Percentiles rank a stretch among this genome's conserved stretches.
These are phyloP conservation scores for Ctenoplectra terminalis DNA, from an alignment of 1,140 invertebrate genomes.

Conservation along the genomic window DNA sequence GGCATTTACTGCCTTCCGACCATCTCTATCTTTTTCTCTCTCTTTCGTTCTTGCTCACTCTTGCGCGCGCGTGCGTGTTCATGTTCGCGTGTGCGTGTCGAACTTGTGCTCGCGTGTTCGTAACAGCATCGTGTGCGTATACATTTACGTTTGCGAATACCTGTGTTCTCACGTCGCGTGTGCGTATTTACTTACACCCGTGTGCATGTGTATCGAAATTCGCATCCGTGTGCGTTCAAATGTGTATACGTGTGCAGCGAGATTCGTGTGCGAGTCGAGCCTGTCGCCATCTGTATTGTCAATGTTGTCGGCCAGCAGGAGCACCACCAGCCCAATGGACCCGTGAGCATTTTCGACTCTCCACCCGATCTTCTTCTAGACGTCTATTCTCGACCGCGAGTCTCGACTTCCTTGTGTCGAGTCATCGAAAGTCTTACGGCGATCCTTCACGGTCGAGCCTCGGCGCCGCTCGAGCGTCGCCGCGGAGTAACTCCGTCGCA, in stretches of 20 bases:
- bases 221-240: conserved; percentile 27
- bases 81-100: conserved; percentile 65
- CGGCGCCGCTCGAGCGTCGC: conserved; percentile 59
- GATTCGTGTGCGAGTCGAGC: conserved; percentile 60
- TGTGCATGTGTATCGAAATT: conserved; percentile 44
- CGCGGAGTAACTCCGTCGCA: conserved; percentile 65
- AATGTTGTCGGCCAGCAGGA: conserved; percentile 85
- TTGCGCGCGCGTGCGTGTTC: conserved; percentile 60
- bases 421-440: conserved; percentile 49
- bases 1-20: conserved; percentile 77
- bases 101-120: conserved; percentile 62
- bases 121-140: conserved; percentile 31
- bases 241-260: conserved; percentile 51
- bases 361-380: conserved; percentile 50
- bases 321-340: conserved; percentile 80
- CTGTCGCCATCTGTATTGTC: conserved; percentile 87
- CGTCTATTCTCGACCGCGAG: conserved; percentile 37
- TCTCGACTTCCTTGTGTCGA: conserved; percentile 29
- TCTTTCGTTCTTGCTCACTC: conserved; percentile 40
- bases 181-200: conserved; percentile 42
- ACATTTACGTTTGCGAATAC: conserved; percentile 26
- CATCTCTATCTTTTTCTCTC: conserved; percentile 46
- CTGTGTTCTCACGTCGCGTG: conserved; percentile 38
- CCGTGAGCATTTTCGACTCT: conserved; percentile 79
- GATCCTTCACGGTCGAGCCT: conserved; percentile 52